Evolutionary conservation across 2,113 vertebrate genomes (phyloP), one percentile per base, ranked within the genome.

Genomic region (Machaerirhynchus nigripectus): DNA sequence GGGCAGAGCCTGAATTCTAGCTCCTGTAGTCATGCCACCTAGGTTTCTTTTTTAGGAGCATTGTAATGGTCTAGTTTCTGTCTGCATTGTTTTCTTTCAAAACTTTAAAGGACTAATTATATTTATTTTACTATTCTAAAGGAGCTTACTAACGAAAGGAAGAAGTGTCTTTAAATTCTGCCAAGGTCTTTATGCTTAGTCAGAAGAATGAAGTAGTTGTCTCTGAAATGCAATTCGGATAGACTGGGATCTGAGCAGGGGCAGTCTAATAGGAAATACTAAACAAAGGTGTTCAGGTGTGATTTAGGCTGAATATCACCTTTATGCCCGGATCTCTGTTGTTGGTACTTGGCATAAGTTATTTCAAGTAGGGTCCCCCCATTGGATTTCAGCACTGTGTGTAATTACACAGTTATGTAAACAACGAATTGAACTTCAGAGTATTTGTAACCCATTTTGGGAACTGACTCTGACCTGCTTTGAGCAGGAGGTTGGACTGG

Each of bases 1-100:
- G 93, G 89, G 94, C 95, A 96, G 94, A 84, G 91, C 12, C 86
- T 39, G 76, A 71, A 35, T 86, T 92, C 55, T 69, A 24, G 33
- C 49, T 95, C 56, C 60, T 4, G 1, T 67, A 81, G 76, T 95
- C 94, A 93, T 63, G 71, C 64, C 60, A 84, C 68, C 63, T 74
- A 9, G 30, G 35, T 81, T 93, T 92, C 77, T 84, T 92, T 81
- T 89, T 59, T 21, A 59, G 17, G 50, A 71, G 14, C 56, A n/a
- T 52, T 90, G 55, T 40, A 65, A 77, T 88, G 76, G 31, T 94
- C 49, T 63, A 22, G 55, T 86, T 95, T 78, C 56, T 74, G 10
- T 52, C 42, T 70, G 53, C 84, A 60, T 39, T 90, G 79, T 88
- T 94, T 94, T 70, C 52, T 90, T 84, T 92, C 27, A 67, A 37